Evolutionary conservation across 2,888 invertebrate genomes (phyloP).

Genomic region (Cinara cedri): DNA sequence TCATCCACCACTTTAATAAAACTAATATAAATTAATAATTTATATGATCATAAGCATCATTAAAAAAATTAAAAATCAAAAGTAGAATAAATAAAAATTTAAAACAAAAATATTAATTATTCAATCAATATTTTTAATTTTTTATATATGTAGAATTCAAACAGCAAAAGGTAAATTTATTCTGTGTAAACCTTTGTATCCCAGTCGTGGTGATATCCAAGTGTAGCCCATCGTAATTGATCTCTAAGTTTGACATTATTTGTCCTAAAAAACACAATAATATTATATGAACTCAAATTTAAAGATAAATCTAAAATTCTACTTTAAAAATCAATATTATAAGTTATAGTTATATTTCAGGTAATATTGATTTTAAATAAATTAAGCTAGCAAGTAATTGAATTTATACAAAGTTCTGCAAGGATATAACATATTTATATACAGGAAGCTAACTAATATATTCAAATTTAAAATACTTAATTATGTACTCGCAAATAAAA

Average conservation of each 20-base stretch:
- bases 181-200: constrained; percentile 74
- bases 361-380: neutral
- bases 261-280: constrained; percentile 58
- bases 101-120: neutral
- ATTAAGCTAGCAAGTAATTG: neutral
- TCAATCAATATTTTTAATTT: neutral
- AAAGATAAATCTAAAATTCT: neutral
- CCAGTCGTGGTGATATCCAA: constrained; percentile 99
- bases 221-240: constrained; percentile 88
- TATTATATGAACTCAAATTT: neutral
- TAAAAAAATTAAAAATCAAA: neutral
- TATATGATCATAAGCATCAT: neutral
- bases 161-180: neutral
- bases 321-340: no score
- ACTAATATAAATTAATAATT: neutral
- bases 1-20: neutral
- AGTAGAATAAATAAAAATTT: neutral
- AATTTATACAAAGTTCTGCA: no score
- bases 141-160: neutral
- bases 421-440: no score
- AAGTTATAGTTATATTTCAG: neutral
- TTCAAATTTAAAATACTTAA: no score
- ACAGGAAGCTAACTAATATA: no score
- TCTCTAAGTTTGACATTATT: constrained; percentile 62
- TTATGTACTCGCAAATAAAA: no score